These are phyloP conservation scores for Molossus molossus DNA, from an alignment of 2,797 vertebrate species.

Conservation along the genomic window DNA sequence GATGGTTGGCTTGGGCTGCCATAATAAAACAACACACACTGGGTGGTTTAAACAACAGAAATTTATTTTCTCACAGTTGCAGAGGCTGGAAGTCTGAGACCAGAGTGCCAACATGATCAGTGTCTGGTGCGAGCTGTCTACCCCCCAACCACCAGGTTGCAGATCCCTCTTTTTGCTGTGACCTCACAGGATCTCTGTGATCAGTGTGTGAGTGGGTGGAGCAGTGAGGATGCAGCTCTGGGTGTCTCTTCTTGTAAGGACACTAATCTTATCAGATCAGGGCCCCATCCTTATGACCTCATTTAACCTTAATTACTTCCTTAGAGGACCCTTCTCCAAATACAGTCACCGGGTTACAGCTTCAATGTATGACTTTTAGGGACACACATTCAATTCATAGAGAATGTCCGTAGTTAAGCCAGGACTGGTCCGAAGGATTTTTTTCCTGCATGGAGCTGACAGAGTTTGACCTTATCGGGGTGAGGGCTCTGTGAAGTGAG, in stretches of 20 bases:
- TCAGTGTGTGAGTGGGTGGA: background rate
- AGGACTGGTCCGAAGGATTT: background rate
- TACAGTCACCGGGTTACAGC: background rate
- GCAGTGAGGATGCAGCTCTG: background rate
- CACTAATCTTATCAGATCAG: background rate
- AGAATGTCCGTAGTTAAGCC: background rate
- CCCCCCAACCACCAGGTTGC: background rate
- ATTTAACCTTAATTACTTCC: background rate
- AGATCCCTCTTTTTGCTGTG: background rate
- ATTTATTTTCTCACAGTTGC: background rate
- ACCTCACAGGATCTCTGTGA: background rate
- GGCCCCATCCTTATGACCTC: background rate
- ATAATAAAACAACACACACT: background rate
- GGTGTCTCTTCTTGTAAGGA: background rate
- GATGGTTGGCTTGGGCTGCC: background rate
- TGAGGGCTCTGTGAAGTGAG: background rate
- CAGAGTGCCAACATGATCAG: background rate
- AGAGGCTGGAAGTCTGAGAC: background rate
- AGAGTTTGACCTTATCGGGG: background rate
- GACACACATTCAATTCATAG: background rate
- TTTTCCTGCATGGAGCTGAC: background rate
- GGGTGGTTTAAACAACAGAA: background rate
- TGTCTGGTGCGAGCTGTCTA: background rate
- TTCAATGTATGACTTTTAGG: background rate
- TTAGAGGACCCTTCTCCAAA: background rate